Evolutionary conservation across 2,113 vertebrate species (phyloP).

Genomic region (Cathartes aura): DNA sequence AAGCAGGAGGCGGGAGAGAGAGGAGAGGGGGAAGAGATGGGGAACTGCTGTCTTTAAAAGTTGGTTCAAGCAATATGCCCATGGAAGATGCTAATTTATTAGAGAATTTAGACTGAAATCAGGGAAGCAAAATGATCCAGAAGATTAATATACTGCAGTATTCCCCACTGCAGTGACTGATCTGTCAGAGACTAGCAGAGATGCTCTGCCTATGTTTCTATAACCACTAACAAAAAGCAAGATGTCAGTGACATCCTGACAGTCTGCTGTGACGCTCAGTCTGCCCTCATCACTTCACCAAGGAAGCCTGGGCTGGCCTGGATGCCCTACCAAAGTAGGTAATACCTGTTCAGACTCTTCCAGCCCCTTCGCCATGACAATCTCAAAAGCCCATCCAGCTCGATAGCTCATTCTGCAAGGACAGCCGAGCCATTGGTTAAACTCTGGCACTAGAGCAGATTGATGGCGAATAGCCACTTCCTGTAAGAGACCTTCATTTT

Average conservation of each 20-base stretch:
- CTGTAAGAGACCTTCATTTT: neutral
- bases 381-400: neutral
- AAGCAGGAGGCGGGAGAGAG: neutral
- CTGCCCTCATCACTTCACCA: neutral
- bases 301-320: neutral
- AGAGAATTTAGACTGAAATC: neutral
- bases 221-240: neutral
- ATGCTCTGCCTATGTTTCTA: neutral
- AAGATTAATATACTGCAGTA: neutral
- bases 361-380: neutral
- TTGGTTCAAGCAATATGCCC: neutral
- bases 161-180: neutral
- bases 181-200: neutral
- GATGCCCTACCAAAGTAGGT: neutral
- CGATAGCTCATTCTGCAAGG: neutral
- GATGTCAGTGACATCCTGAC: neutral
- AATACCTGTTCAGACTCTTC: neutral
- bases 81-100: neutral
- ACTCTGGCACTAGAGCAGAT: neutral
- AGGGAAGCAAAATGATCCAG: neutral
- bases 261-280: neutral
- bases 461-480: neutral
- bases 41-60: neutral
- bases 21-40: neutral
- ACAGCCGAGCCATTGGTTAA: rapidly evolving